Evolutionary conservation across 2,888 invertebrate species (phyloP).

Genomic region (Altica lythri): DNA sequence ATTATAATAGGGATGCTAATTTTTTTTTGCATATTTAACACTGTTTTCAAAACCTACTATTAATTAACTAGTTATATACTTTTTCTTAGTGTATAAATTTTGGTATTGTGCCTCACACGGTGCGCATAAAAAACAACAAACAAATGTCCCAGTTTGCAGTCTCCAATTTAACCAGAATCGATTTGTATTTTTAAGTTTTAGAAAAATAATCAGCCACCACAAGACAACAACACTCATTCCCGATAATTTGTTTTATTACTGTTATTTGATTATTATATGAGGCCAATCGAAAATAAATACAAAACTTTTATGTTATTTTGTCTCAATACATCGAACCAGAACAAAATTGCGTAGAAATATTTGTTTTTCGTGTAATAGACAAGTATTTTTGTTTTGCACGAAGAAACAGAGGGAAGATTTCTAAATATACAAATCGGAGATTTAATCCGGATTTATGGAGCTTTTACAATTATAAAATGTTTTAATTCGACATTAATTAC

Average conservation of each 20-base stretch:
- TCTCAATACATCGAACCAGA: conserved; percentile 27
- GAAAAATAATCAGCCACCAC: conserved; percentile 35
- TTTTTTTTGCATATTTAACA: no score
- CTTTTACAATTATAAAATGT: no score
- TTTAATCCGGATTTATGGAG: no score
- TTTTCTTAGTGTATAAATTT: neutral
- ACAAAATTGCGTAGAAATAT: neutral
- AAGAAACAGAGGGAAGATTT: neutral
- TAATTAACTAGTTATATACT: no score
- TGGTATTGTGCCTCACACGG: neutral
- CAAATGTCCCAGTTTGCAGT: conserved; percentile 15
- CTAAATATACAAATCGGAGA: conserved; percentile 1
- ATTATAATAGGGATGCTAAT: no score
- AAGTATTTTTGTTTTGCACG: neutral
- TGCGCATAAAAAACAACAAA: conserved; percentile 12
- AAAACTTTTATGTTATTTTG: conserved; percentile 40
- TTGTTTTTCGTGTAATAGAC: neutral
- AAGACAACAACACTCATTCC: conserved; percentile 38
- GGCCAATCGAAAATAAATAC: conserved; percentile 40
- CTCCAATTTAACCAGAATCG: conserved; percentile 13
- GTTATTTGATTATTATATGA: conserved; percentile 43
- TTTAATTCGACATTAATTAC: no score
- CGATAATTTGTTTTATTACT: conserved; percentile 39
- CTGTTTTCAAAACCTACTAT: no score
- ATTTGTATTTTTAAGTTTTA: conserved; percentile 31